Evolutionary conservation across 2,113 vertebrate genomes (phyloP).

Genomic region (Myotis brandtii): DNA sequence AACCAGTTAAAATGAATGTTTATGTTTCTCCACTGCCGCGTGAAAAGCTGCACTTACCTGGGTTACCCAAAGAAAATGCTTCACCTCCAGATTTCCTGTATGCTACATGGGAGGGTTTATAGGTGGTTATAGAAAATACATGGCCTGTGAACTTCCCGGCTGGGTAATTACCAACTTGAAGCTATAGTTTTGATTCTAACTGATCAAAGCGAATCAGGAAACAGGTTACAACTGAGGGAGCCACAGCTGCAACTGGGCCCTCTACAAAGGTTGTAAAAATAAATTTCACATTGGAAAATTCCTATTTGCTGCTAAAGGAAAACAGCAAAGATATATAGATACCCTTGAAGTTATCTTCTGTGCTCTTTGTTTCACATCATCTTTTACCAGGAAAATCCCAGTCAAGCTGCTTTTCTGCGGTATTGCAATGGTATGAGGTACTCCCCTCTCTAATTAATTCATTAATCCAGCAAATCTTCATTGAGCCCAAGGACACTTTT

Average conservation of each 20-base stretch:
- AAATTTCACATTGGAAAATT: background rate
- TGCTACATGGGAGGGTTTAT: background rate
- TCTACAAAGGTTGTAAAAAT: background rate
- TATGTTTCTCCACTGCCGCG: constrained; percentile 52
- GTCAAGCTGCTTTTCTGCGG: background rate
- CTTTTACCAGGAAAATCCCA: background rate
- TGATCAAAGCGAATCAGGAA: constrained; percentile 10
- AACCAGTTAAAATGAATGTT: constrained; percentile 73
- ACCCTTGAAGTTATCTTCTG: background rate
- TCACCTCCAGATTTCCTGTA: constrained; percentile 17
- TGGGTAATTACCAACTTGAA: constrained; percentile 46
- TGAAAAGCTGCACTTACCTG: background rate
- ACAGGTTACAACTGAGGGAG: background rate
- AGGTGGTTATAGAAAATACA: constrained; percentile 38
- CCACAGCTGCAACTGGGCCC: background rate
- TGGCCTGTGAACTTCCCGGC: background rate
- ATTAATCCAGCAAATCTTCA: constrained; percentile 1
- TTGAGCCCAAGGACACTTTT: background rate
- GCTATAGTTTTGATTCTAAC: constrained; percentile 26
- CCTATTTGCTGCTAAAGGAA: background rate
- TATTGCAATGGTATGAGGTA: background rate
- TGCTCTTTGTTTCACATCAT: background rate
- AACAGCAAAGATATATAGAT: background rate
- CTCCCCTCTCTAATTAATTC: background rate
- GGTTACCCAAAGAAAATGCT: constrained; percentile 42